phyloP scores from a whole-genome alignment of 2,888 invertebrate genomes.

The Parnassius smintheus region DNA sequence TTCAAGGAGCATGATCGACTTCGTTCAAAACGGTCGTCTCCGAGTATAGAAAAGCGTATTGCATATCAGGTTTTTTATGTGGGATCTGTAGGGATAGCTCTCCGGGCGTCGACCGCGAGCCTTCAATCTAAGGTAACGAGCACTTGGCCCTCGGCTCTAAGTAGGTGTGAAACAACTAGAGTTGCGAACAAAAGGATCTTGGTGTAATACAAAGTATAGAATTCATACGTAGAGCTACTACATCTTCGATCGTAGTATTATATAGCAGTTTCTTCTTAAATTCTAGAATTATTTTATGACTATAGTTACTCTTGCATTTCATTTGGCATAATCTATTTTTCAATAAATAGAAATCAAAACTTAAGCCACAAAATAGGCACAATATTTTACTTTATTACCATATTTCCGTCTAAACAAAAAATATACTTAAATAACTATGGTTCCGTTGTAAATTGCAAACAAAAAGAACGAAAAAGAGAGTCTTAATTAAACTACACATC shows the following conservation, averaged over 20 bases:
- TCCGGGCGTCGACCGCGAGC: constrained; percentile 67
- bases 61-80: constrained; percentile 46
- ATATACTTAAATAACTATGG: no score
- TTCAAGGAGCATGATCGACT: constrained; percentile 30
- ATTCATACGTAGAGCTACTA: no score
- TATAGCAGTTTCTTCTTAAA: no score
- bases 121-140: constrained; percentile 75
- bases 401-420: no score
- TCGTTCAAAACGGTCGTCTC: constrained; percentile 38
- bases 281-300: no score
- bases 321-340: background rate
- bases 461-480: no score
- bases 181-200: constrained; percentile 60
- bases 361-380: no score
- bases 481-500: no score
- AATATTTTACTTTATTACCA: no score
- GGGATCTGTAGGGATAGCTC: constrained; percentile 50
- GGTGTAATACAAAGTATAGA: constrained; percentile 31
- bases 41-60: constrained; percentile 40
- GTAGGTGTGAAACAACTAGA: constrained; percentile 73
- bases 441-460: no score
- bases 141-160: constrained; percentile 56
- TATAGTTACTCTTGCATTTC: no score
- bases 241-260: no score
- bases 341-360: background rate